Base-by-base conservation (phyloP, 2,888 invertebrate genomes). In the Lasioglossum malachurum region DNA sequence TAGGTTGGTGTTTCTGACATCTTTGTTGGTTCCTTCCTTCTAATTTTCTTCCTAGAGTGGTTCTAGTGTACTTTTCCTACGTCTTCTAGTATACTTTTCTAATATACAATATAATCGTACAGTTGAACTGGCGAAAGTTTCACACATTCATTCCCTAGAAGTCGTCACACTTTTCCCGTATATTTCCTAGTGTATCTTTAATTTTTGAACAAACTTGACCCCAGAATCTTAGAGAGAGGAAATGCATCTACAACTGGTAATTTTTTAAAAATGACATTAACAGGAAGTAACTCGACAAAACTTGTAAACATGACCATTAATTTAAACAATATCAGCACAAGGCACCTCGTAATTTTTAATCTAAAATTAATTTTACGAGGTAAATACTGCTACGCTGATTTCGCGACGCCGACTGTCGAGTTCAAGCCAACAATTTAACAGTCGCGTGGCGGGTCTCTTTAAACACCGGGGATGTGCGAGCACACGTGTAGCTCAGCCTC, bases 401-500 rank as follows among this genome's bases (percentile, higher is more conserved):
- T n/a, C 38, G 12, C 41, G 53, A 60, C 44, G 72, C 41, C 44
- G 78, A 44, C 57, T 5, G 41, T 16, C 4, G 19, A n/a, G 73
- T 69, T 44, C 57, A 31, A 71, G 38, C 23, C 49, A 76, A 75
- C 80, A 38, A 2, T 23, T 38, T 64, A 76, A 67, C 14, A 16
- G n/a, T 4, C 38, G 19, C 12, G 27, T 19, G 14, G 35, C 31
- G 57, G 4, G 10, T 38, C 44, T 27, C 67, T 53, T 44, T 81
- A 73, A 71, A 72, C 31, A 23, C 41, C 64, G 27, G 16, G 38
- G 69, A 27, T 4, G 49, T n/a, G 49, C 57, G 5, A 10, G 57
- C 77, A 67, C 74, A 71, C 69, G 77, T 53, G 60, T 53, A 64
- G 64, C 72, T 78, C n/a, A 53, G 46, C 31, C 46, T 78, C 75